Evolutionary conservation across 92 coral and sea anemone species (phyloP).

Genomic region (Paramuricea clavata): DNA sequence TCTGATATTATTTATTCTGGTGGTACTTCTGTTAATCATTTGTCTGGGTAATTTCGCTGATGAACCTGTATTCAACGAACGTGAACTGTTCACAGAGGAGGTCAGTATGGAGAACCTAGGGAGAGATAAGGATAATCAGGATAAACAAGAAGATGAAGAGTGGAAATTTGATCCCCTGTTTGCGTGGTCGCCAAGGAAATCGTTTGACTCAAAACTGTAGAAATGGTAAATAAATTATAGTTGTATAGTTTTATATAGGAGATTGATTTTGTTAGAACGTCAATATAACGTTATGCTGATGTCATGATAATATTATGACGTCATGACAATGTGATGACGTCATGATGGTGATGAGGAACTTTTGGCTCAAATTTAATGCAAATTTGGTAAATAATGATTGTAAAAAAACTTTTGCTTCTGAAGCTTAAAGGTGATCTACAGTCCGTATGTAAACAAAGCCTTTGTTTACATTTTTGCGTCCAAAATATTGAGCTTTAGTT

Average conservation of each 20-base stretch:
- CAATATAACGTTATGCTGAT: neutral
- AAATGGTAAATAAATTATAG: neutral
- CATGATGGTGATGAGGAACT: too few species aligned
- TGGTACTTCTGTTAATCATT: conserved; percentile 10
- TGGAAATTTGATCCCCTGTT: conserved; percentile 47
- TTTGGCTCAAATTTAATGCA: too few species aligned
- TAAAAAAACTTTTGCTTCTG: too few species aligned
- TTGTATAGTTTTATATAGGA: neutral
- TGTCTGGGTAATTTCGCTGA: conserved; percentile 40
- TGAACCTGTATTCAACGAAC: conserved; percentile 20
- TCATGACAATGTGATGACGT: neutral
- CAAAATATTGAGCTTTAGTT: too few species aligned
- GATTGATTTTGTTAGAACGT: neutral
- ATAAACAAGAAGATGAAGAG: conserved; percentile 9
- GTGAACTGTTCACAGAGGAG: conserved; percentile 20
- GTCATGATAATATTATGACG: neutral
- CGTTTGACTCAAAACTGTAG: conserved; percentile 34
- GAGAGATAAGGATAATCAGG: neutral
- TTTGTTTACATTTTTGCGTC: too few species aligned
- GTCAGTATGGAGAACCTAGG: neutral
- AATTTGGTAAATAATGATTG: too few species aligned
- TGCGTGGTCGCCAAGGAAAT: conserved; percentile 24
- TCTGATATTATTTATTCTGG: conserved; percentile 23
- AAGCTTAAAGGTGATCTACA: too few species aligned
- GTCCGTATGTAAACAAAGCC: too few species aligned